These are phyloP conservation scores for Cheilosia vernalis DNA, from an alignment of 2,888 invertebrate genomes.

Conservation along the genomic window DNA sequence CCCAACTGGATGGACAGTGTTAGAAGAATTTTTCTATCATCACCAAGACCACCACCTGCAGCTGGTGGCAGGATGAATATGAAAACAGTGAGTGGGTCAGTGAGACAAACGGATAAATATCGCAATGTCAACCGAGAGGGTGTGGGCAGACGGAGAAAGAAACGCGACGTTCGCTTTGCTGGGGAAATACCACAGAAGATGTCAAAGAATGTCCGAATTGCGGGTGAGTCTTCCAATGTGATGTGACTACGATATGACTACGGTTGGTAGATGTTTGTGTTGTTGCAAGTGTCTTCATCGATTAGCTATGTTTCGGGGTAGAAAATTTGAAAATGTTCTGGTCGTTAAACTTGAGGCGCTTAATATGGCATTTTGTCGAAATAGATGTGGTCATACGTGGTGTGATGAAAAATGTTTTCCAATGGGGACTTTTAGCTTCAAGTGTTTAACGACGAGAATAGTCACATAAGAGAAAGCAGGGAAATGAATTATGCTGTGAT, in stretches of 20 bases:
- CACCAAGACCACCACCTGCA: conserved; percentile 18
- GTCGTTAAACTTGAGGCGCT: too few species aligned
- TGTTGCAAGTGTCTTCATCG: not conserved
- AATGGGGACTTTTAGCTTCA: too few species aligned
- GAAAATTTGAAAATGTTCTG: too few species aligned
- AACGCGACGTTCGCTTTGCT: conserved; percentile 36
- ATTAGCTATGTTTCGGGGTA: not conserved
- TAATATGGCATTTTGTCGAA: too few species aligned
- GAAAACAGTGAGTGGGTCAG: conserved; percentile 50
- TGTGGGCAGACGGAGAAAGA: conserved; percentile 25
- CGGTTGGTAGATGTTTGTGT: not conserved
- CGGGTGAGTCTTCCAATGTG: conserved; percentile 48
- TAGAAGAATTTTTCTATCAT: conserved; percentile 42
- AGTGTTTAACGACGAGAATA: too few species aligned
- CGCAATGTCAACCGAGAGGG: conserved; percentile 57
- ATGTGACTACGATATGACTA: conserved; percentile 26
- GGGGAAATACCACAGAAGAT: conserved; percentile 16
- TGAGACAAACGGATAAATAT: conserved; percentile 60
- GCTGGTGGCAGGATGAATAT: conserved; percentile 18
- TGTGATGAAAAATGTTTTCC: too few species aligned
- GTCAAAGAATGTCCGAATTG: conserved; percentile 38
- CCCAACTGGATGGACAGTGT: conserved; percentile 60
- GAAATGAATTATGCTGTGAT: too few species aligned
- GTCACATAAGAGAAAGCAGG: too few species aligned
- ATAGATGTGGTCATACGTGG: too few species aligned